Conservation (phyloP, 2,888 invertebrate genomes). For the Oligia latruncula region DNA sequence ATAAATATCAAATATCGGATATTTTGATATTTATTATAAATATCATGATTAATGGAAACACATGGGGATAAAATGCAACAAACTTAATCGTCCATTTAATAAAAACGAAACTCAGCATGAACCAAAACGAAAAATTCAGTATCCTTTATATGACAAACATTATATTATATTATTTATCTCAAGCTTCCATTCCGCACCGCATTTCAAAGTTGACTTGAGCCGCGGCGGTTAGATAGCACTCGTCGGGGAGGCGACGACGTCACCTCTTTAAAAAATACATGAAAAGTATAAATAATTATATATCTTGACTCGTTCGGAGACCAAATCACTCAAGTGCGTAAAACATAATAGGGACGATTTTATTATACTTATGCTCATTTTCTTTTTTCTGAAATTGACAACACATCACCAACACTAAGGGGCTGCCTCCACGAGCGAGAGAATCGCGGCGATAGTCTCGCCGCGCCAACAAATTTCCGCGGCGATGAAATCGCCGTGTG, state of each 20-base stretch:
- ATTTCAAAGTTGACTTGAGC: slow-evolving; percentile 19
- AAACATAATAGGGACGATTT: not conserved
- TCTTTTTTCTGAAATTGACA: not conserved
- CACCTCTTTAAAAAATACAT: slow-evolving; percentile 33
- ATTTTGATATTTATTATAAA: too few relatives aligned
- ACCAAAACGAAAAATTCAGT: too few relatives aligned
- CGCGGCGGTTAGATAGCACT: slow-evolving; percentile 9
- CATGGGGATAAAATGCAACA: too few relatives aligned
- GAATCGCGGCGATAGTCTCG: too few relatives aligned
- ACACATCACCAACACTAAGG: not conserved
- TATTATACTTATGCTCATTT: not conserved
- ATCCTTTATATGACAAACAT: not conserved
- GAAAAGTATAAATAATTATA: slow-evolving; percentile 24
- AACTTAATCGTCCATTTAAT: too few relatives aligned
- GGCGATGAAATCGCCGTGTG: too few relatives aligned
- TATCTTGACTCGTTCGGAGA: slow-evolving; percentile 4
- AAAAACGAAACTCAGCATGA: too few relatives aligned
- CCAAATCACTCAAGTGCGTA: slow-evolving; percentile 4
- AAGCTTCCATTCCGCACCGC: not conserved
- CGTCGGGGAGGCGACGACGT: not conserved
- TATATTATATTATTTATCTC: slow-evolving; percentile 8
- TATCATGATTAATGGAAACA: too few relatives aligned
- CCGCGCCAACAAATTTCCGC: too few relatives aligned
- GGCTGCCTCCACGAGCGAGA: too few relatives aligned
- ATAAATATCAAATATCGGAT: too few relatives aligned